Evolutionary conservation across 1,140 invertebrate genomes (phyloP).

Genomic region (Uloborus diversus): DNA sequence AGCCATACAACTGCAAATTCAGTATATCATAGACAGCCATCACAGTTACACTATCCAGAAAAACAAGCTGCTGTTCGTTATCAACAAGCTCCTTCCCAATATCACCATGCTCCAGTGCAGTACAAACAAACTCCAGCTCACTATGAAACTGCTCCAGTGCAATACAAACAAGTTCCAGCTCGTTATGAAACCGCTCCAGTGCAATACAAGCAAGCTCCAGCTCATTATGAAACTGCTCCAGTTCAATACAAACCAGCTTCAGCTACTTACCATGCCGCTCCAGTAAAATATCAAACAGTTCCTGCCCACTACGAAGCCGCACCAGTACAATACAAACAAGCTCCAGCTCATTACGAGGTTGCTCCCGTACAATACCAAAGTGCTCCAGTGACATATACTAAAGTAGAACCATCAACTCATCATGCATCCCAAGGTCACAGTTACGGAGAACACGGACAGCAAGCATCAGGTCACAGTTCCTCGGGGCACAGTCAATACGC

Average conservation of each 20-base stretch:
- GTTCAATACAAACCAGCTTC: not conserved
- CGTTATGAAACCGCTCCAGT: not conserved
- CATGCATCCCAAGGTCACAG: not conserved
- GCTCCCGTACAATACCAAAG: slow-evolving; percentile 15
- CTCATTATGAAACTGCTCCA: not conserved
- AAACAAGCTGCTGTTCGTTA: not conserved
- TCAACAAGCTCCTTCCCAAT: slow-evolving; percentile 1
- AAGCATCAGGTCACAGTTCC: not conserved
- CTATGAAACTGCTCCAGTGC: not conserved
- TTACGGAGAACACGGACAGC: slow-evolving; percentile 10
- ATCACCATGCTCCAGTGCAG: slow-evolving; percentile 1
- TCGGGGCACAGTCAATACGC: not conserved
- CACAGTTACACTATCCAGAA: not conserved
- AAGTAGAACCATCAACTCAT: not conserved
- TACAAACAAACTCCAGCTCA: not conserved
- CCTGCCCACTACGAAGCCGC: not conserved
- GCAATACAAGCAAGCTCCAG: not conserved
- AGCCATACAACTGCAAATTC: too few relatives aligned
- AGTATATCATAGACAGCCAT: not conserved
- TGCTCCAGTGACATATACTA: not conserved
- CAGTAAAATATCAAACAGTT: not conserved
- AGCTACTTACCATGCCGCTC: not conserved
- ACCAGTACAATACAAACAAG: not conserved
- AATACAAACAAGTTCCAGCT: not conserved
- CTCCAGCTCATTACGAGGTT: not conserved